Evolutionary conservation across 2,797 vertebrate genomes (phyloP).

Genomic region (Enteromius paludinosus): DNA sequence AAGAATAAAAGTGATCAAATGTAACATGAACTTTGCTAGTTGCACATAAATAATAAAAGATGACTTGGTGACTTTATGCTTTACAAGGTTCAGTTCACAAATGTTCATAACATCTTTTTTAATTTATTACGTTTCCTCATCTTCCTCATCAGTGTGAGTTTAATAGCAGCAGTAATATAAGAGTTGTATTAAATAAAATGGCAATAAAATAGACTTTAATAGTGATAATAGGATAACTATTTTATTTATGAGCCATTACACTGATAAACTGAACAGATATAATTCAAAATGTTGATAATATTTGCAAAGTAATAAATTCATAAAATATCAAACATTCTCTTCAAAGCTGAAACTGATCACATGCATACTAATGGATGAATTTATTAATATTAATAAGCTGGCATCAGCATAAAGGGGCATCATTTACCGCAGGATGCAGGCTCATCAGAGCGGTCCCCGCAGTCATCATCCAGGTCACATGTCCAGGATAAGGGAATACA

Average conservation of each 20-base stretch:
- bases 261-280: background rate
- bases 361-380: background rate
- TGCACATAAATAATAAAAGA: background rate
- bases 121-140: background rate
- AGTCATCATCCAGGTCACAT: slow-evolving; percentile 94
- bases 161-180: background rate
- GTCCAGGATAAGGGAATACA: slow-evolving; percentile 96
- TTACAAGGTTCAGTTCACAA: background rate
- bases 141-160: background rate
- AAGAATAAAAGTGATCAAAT: background rate
- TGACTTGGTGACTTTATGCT: background rate
- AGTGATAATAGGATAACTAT: background rate
- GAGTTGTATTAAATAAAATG: background rate
- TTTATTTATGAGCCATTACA: background rate
- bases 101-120: background rate
- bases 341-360: background rate
- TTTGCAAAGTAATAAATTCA: background rate
- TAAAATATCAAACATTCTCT: background rate
- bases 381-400: background rate
- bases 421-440: slow-evolving; percentile 86
- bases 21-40: background rate
- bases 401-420: background rate
- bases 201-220: background rate
- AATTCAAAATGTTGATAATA: background rate
- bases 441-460: slow-evolving; percentile 93